These are phyloP conservation scores for Lepidocolaptes lacrymiger DNA, from an alignment of 2,797 vertebrate species.

Conservation along the genomic window DNA sequence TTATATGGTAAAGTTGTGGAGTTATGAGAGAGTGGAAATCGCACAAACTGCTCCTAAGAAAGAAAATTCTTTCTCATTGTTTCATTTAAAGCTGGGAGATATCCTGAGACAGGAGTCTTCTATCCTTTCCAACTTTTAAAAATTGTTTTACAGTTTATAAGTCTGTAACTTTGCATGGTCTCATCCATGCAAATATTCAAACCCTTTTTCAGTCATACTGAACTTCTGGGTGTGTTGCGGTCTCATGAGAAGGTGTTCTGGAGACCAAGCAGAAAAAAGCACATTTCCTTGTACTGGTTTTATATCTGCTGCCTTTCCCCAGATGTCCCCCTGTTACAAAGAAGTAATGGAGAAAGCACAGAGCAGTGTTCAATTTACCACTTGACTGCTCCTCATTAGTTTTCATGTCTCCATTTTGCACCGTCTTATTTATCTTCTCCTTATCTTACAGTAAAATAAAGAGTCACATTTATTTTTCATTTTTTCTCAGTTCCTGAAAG, in stretches of 20 bases:
- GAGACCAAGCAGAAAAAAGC: background rate
- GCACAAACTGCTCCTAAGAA: background rate
- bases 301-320: background rate
- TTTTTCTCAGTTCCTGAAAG: background rate
- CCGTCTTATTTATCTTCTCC: constrained; percentile 16
- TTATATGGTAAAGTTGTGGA: background rate
- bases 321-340: background rate
- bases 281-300: background rate
- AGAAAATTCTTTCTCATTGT: background rate
- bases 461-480: background rate
- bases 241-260: background rate
- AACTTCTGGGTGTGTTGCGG: background rate
- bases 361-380: background rate
- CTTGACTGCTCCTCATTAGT: background rate
- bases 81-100: background rate
- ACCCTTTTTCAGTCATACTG: background rate
- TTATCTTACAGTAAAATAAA: background rate
- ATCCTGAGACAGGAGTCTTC: background rate
- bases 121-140: background rate
- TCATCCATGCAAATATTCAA: background rate
- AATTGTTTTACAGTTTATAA: background rate
- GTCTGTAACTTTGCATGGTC: background rate
- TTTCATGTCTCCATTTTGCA: constrained; percentile 8
- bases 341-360: background rate
- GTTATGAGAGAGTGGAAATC: background rate